phyloP scores from a whole-genome alignment of 2,888 invertebrate species.

The Yponomeuta evonymella region DNA sequence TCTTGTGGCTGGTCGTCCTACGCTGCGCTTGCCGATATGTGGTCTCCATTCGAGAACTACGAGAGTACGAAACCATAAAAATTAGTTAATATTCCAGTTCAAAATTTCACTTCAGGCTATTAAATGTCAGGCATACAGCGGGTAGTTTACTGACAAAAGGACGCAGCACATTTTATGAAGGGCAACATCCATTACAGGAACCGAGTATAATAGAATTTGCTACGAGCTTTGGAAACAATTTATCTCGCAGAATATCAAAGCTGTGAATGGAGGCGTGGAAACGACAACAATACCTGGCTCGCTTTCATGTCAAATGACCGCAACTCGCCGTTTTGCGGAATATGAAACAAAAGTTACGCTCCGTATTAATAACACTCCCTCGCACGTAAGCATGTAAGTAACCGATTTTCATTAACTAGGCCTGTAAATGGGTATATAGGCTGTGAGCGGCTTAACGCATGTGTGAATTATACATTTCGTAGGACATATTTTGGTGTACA shows the following conservation, averaged over 20 bases:
- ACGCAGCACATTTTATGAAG: not conserved
- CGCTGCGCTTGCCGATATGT: too few relatives aligned
- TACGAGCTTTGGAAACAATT: slow-evolving; percentile 27
- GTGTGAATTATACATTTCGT: too few relatives aligned
- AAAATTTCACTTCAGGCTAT: too few relatives aligned
- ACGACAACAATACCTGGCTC: slow-evolving; percentile 33
- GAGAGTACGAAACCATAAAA: too few relatives aligned
- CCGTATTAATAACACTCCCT: not conserved
- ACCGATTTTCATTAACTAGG: not conserved
- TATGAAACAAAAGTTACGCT: slow-evolving; percentile 4
- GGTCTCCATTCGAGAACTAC: too few relatives aligned
- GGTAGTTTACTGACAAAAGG: not conserved
- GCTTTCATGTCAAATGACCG: slow-evolving; percentile 8
- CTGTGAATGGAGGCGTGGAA: slow-evolving; percentile 39
- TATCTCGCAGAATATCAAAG: slow-evolving; percentile 43
- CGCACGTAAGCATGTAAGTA: not conserved
- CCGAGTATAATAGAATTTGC: slow-evolving; percentile 5
- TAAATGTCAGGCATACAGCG: not conserved
- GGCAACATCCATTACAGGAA: not conserved
- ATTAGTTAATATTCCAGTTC: too few relatives aligned
- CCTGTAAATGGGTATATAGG: not conserved
- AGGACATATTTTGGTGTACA: too few relatives aligned
- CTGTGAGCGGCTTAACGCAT: too few relatives aligned
- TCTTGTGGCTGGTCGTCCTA: too few relatives aligned
- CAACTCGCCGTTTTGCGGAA: not conserved